phyloP scores from a whole-genome alignment of 2,797 vertebrate species.

The Mus minutoides region DNA sequence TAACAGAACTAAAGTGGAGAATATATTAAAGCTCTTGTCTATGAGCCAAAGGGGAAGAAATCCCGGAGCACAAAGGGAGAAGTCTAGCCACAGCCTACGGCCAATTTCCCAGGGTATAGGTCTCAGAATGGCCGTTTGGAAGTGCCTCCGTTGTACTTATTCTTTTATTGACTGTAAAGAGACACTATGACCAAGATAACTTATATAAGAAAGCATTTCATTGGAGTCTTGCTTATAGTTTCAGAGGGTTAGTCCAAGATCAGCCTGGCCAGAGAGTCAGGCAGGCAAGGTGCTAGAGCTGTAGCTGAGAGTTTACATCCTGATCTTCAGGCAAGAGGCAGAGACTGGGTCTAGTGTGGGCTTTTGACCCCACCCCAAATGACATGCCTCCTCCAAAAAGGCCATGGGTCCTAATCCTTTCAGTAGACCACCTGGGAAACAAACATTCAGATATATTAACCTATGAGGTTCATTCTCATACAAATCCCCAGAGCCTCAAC shows the following conservation, averaged over 20 bases:
- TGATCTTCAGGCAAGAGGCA: not conserved
- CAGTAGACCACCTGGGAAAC: not conserved
- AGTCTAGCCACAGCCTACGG: not conserved
- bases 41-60: not conserved
- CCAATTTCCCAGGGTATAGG: not conserved
- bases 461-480: not conserved
- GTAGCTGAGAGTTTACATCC: not conserved
- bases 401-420: not conserved
- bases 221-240: not conserved
- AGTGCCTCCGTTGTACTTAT: not conserved
- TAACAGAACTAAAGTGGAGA: not conserved
- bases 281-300: too few relatives aligned
- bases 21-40: not conserved
- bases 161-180: not conserved
- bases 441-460: not conserved
- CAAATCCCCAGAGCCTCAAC: not conserved
- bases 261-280: not conserved
- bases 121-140: not conserved
- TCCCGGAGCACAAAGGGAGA: not conserved
- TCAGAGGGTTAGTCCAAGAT: not conserved
- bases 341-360: not conserved
- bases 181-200: not conserved
- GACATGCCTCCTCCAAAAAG: not conserved
- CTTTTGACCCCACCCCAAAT: not conserved
- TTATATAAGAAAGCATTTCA: not conserved